These are phyloP conservation scores for Tautogolabrus adspersus DNA, from an alignment of 2,113 vertebrate genomes.

Conservation along the genomic window DNA sequence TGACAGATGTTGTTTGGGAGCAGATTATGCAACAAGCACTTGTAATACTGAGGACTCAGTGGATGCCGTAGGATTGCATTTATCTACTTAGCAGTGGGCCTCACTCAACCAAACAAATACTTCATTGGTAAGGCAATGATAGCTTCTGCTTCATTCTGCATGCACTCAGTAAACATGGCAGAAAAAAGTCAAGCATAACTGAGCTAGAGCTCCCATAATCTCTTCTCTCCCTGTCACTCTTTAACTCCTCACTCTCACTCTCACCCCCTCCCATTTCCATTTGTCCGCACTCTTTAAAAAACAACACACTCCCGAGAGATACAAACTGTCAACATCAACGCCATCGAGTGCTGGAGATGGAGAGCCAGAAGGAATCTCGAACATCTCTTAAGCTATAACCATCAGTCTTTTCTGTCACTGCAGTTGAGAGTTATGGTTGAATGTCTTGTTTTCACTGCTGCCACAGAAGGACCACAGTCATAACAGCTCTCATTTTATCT, in stretches of 20 bases:
- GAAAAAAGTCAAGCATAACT: constrained; percentile 33
- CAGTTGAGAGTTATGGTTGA: constrained; percentile 34
- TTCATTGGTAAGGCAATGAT: constrained; percentile 7
- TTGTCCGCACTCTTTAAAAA: constrained; percentile 26
- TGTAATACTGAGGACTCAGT: not conserved
- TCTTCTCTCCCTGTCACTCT: not conserved
- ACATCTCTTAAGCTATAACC: not conserved
- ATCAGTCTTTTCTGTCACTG: constrained; percentile 30
- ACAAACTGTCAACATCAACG: constrained; percentile 35
- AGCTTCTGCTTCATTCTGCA: constrained; percentile 5
- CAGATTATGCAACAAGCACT: constrained; percentile 23
- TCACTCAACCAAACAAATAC: constrained; percentile 8
- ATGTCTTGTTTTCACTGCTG: constrained; percentile 7
- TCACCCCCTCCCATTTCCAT: constrained; percentile 1
- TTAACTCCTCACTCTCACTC: constrained; percentile 31
- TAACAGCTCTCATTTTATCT: constrained; percentile 18
- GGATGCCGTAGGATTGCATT: not conserved
- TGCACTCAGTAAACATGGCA: constrained; percentile 24
- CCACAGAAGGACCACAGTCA: constrained; percentile 15
- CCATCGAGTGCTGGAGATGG: constrained; percentile 25
- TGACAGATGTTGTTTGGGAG: constrained; percentile 7
- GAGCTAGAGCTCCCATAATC: constrained; percentile 19
- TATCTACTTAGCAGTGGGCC: constrained; percentile 1
- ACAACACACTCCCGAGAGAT: constrained; percentile 12
- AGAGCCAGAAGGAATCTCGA: constrained; percentile 30